A percentile compares a stretch with the other conserved stretches of the same genome.
These are phyloP conservation scores for Eupithecia abbreviata DNA, from an alignment of 2,888 invertebrate species.

Conservation along the genomic window DNA sequence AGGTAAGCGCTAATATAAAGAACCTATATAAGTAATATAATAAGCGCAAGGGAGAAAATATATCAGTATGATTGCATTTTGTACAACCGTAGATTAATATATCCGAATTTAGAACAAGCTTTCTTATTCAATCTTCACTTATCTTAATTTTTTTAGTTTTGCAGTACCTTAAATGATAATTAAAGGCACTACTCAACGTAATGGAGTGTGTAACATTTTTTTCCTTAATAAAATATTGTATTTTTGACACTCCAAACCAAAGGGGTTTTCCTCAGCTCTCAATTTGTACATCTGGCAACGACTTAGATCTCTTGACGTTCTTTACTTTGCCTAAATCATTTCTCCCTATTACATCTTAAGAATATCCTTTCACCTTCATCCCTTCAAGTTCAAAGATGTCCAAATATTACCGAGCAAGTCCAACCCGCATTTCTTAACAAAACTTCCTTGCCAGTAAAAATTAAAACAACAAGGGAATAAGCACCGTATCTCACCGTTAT, in stretches of 20 bases:
- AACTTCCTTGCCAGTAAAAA: not conserved
- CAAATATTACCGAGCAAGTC: slow-evolving; percentile 33
- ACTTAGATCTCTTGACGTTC: not conserved
- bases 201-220: not conserved
- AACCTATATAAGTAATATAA: not conserved
- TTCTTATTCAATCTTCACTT: too few species aligned
- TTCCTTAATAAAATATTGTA: not conserved
- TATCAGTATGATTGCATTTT: not conserved
- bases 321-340: slow-evolving; percentile 17
- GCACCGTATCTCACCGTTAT: slow-evolving; percentile 21
- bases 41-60: not conserved
- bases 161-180: too few species aligned
- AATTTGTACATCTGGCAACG: not conserved
- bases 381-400: slow-evolving; percentile 32
- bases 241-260: not conserved
- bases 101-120: not conserved
- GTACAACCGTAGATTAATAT: not conserved
- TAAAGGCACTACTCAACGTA: too few species aligned
- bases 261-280: not conserved
- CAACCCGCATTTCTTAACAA: slow-evolving; percentile 32
- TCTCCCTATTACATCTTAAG: slow-evolving; percentile 41
- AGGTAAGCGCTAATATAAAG: slow-evolving; percentile 55
- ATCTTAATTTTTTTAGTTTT: too few species aligned
- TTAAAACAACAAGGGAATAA: slow-evolving; percentile 2
- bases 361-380: slow-evolving; percentile 41